A percentile compares a stretch with the other conserved stretches of the same genome.
phyloP scores from a whole-genome alignment of 30 jellyfish, hydroid and myxozoan genomes.

The Pelagia noctiluca region DNA sequence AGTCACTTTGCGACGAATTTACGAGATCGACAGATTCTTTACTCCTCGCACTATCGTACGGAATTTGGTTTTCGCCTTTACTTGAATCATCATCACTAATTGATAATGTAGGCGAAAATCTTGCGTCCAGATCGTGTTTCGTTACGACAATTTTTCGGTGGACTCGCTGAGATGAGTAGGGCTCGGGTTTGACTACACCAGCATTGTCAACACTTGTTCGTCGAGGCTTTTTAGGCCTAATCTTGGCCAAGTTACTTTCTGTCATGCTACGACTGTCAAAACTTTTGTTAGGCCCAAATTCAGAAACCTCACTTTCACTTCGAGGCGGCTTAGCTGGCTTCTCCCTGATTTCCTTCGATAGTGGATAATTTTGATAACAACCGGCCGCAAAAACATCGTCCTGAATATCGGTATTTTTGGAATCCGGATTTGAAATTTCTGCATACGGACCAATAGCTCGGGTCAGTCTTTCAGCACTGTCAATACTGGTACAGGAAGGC shows the following conservation, averaged over 20 bases:
- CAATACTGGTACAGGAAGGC: neutral
- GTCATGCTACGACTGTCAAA: neutral
- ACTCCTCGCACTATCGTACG: slow-evolving; percentile 10
- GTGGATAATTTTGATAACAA: slow-evolving; percentile 78
- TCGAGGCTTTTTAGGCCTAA: slow-evolving; percentile 59
- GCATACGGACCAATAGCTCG: neutral
- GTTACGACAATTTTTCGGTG: slow-evolving; percentile 43
- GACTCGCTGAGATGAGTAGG: slow-evolving; percentile 64
- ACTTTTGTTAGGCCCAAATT: neutral
- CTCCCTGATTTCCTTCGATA: slow-evolving; percentile 51
- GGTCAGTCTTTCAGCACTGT: neutral
- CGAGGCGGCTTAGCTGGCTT: slow-evolving; percentile 88
- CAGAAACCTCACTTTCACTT: slow-evolving; percentile 68
- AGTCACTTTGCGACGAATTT: too few species aligned
- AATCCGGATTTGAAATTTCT: neutral
- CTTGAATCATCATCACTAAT: slow-evolving; percentile 61
- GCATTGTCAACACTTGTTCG: slow-evolving; percentile 47
- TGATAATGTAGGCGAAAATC: slow-evolving; percentile 60
- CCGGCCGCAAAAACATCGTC: slow-evolving; percentile 22
- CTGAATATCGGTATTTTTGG: neutral
- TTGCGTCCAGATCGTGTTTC: slow-evolving; percentile 18
- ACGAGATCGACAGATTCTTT: slow-evolving; percentile 9
- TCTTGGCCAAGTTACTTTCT: too few species aligned
- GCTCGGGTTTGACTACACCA: slow-evolving; percentile 46
- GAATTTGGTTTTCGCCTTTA: neutral